Evolutionary conservation across 2,888 invertebrate species (phyloP).

Genomic region (Monopis laevigella): DNA sequence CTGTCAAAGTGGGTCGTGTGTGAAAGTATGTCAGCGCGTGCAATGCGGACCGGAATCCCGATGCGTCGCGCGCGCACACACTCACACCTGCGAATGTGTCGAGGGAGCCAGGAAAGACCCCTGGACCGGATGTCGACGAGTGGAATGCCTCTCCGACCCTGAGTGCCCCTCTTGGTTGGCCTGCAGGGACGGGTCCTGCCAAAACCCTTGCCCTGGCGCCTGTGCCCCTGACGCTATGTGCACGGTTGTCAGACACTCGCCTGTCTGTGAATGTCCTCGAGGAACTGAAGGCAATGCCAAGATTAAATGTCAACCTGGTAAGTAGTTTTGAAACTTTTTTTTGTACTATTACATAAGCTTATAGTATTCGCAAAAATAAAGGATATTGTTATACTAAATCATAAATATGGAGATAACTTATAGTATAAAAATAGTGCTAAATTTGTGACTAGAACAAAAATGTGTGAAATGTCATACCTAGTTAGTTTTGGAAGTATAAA

Average conservation of each 20-base stretch:
- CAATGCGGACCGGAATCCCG: constrained; percentile 84
- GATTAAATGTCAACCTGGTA: constrained; percentile 70
- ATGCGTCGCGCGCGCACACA: constrained; percentile 81
- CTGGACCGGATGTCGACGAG: constrained; percentile 77
- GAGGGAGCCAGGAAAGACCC: constrained; percentile 82
- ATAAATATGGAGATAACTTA: too few species aligned
- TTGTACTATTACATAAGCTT: too few species aligned
- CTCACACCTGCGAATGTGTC: constrained; percentile 81
- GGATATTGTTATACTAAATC: too few species aligned
- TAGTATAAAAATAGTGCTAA: too few species aligned
- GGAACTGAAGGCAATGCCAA: constrained; percentile 84
- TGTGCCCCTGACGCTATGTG: constrained; percentile 84
- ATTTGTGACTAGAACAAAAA: too few species aligned
- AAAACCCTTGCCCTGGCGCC: constrained; percentile 84
- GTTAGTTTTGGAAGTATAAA: too few species aligned
- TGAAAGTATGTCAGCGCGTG: constrained; percentile 80
- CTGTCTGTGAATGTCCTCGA: constrained; percentile 83
- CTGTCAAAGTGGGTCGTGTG: constrained; percentile 83
- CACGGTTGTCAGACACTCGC: constrained; percentile 77
- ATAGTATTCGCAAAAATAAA: too few species aligned
- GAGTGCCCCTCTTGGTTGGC: constrained; percentile 84
- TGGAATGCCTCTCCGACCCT: constrained; percentile 78
- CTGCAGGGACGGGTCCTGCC: constrained; percentile 81
- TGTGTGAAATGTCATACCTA: too few species aligned
- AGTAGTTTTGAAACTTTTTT: too few species aligned